Evolutionary conservation across 2,797 vertebrate species (phyloP), one percentile per base, ranked within the genome.

Genomic region (Parotocinclus haroldoi): DNA sequence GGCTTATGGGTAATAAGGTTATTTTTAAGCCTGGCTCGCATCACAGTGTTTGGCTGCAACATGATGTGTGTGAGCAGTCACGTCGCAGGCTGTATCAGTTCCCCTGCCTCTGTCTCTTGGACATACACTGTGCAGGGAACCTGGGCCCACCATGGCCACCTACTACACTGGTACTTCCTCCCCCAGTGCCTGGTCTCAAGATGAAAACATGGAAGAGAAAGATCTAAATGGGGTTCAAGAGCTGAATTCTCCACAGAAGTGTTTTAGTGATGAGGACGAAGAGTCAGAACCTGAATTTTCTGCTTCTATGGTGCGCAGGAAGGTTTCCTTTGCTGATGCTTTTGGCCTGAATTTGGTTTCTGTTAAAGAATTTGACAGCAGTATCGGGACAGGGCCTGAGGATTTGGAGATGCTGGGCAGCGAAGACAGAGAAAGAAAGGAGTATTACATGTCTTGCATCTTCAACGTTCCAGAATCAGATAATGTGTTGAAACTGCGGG

Each of bases 271-370:
- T 3, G 91, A 91, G 72, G 91, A 87, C 0, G 92, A 93, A 52
- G 94, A 97, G 58, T 83, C 82, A 0, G 95, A 94, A 55, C 53
- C 87, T 17, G 91, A 93, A 42, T 66, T 77, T 7, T 86, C 92
- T 57, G 44, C 74, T 36, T 61, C 51, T 40, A 82, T 77, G 13
- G 71, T 82, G 3, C 65, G 86, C 53, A 93, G 96, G 79, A 96
- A 93, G 83, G 97, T 99, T 81, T 98, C 96, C 0, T 99, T 99
- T 65, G 97, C 97, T 0, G 97, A 99, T 73, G 92, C 91, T 0
- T 95, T 98, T 73, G 96, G 97, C 65, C 88, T 97, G 71, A 84
- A 95, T 82, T 88, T 99, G 71, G 97, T 99, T 50, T 96, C 94
- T 3, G 89, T 99, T 68, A 98, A 96, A 85, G 96, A 98, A 85